Evolutionary conservation across 2,797 vertebrate genomes (phyloP).

Genomic region (Alca torda): DNA sequence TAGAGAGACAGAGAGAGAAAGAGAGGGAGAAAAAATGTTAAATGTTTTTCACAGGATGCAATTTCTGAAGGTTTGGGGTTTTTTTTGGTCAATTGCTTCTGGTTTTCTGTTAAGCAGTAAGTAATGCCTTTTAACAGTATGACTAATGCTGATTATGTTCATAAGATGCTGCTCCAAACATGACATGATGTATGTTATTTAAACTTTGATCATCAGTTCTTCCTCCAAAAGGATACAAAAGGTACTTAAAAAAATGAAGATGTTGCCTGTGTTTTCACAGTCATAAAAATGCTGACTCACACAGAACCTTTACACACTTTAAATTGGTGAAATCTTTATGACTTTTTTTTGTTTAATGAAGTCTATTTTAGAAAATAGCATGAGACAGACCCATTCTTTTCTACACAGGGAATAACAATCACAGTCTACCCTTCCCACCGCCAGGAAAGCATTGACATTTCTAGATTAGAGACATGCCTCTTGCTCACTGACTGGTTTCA

Average conservation of each 20-base stretch:
- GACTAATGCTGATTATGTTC: neutral
- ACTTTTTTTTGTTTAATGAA: neutral
- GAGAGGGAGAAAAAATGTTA: neutral
- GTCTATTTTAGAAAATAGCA: neutral
- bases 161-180: neutral
- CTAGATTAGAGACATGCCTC: neutral
- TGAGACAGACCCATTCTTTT: neutral
- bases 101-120: neutral
- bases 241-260: neutral
- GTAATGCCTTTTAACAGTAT: neutral
- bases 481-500: neutral
- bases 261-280: neutral
- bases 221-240: neutral
- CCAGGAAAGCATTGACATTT: neutral
- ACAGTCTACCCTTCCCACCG: neutral
- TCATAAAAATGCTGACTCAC: neutral
- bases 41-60: neutral
- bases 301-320: neutral
- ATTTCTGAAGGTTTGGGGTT: neutral
- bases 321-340: neutral
- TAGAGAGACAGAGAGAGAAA: neutral
- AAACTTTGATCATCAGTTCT: neutral
- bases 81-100: neutral
- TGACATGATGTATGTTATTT: neutral
- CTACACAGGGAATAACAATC: neutral